phyloP scores from a whole-genome alignment of 2,113 vertebrate genomes.

The Chroicocephalus ridibundus region DNA sequence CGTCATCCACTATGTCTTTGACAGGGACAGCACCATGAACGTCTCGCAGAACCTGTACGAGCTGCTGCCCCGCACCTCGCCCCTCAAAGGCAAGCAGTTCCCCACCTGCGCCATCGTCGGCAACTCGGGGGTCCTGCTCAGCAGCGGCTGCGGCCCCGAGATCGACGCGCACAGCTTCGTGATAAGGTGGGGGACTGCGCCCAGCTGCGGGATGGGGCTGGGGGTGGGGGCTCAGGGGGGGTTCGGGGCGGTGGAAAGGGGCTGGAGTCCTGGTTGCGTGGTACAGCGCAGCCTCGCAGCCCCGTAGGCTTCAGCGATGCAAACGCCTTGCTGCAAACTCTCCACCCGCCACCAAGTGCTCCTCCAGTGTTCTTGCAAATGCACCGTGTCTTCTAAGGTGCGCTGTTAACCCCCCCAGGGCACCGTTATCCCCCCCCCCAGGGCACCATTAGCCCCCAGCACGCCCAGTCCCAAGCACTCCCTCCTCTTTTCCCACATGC shows the following conservation, averaged over 20 bases:
- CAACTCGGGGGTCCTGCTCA: constrained; percentile 92
- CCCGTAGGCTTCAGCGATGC: fast-evolving
- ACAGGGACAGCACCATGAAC: constrained; percentile 94
- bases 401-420: not conserved
- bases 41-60: constrained; percentile 92
- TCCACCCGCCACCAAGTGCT: not conserved
- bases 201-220: fast-evolving
- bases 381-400: fast-evolving
- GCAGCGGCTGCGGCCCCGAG: constrained; percentile 91
- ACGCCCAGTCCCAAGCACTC: not conserved
- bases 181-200: constrained; percentile 78
- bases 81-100: constrained; percentile 90
- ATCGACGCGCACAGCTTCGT: constrained; percentile 93
- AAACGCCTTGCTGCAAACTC: not conserved
- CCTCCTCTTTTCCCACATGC: not conserved
- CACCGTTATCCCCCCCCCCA: not conserved
- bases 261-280: not conserved
- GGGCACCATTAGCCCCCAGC: not conserved
- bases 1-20: constrained; percentile 93
- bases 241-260: not conserved
- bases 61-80: constrained; percentile 87
- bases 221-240: too few relatives aligned
- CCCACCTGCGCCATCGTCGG: constrained; percentile 91
- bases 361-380: not conserved
- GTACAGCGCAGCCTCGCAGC: not conserved